Base-by-base conservation (phyloP, 2,888 invertebrate species). In the Ochlodes sylvanus region DNA sequence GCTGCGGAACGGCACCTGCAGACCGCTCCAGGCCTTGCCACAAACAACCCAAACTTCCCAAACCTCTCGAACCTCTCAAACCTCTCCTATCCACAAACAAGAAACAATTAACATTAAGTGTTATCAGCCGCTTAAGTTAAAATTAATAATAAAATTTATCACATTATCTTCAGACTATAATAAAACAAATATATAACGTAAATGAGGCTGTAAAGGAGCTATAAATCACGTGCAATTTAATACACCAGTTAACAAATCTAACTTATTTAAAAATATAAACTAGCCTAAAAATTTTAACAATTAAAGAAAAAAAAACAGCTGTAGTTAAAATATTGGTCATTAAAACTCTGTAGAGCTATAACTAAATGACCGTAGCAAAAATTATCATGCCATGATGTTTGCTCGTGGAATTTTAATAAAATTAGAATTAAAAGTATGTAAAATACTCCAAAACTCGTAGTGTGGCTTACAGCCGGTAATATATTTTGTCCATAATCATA, bases 281-380 rank as follows among this genome's bases (percentile, higher is more conserved):
- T 93, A 93, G 92, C 92, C 93, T 92, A 93, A 92, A 92, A 88
- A 90, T 92, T 92, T 92, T 93, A 93, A 93, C 93, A 92, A 90
- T 90, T 88, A 89, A 89, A 85, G 80, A 81, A 85, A 88, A 27
- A 27, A 27, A 90, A 89, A 79, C 86, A 85, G 84, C 82, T 89
- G 84, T 83, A 82, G 78, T 86, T 88, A 87, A 92, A 88, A 88
- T 87, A 92, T 92, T 92, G 91, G 92, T 91, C 92, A 86, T 89
- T 79, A 90, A 88, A 90, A 89, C 85, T 87, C 92, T 92, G 93
- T 78, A 89, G 93, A 92, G 93, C 93, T 92, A 92, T 91, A 83
- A 87, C 92, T 92, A 92, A 92, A 92, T 92, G 92, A 92, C 92
- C 85, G 80, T 75, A 77, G 74, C 79, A 77, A 82, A 80, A 77